Evolutionary conservation across 1,140 invertebrate genomes (phyloP).

Genomic region (Penaeus indicus): DNA sequence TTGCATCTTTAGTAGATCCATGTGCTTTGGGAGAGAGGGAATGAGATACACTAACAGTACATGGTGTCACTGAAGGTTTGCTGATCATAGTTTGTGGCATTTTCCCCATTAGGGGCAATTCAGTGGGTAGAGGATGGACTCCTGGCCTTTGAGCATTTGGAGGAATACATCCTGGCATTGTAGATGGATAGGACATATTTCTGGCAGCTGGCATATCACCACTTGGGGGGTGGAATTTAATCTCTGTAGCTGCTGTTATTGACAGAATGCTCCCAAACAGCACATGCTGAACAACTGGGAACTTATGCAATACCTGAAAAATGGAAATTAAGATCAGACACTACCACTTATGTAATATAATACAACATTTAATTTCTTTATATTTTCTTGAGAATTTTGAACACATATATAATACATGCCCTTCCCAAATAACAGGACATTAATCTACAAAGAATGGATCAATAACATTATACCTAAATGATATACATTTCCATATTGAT

Average conservation of each 20-base stretch:
- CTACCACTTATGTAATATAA: background rate
- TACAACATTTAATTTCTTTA: background rate
- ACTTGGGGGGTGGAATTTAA: constrained; percentile 49
- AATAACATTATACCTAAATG: no score
- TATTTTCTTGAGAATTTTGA: background rate
- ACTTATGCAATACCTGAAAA: constrained; percentile 77
- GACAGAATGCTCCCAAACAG: constrained; percentile 91
- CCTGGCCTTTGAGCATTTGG: no score
- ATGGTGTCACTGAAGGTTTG: background rate
- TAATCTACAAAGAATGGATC: no score
- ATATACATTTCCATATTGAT: background rate
- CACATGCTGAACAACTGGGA: constrained; percentile 97
- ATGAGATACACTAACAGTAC: background rate
- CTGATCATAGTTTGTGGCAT: constrained; percentile 32
- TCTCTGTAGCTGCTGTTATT: constrained; percentile 44
- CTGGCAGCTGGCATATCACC: constrained; percentile 36
- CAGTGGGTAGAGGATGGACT: background rate
- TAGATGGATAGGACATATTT: background rate
- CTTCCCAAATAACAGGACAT: no score
- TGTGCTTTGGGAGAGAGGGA: no score
- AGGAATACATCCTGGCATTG: no score
- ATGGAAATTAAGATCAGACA: background rate
- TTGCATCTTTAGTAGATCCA: background rate
- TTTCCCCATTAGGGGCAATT: background rate
- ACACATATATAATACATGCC: background rate